Base-by-base conservation (phyloP, 2,888 invertebrate genomes). In the Bellardia bayeri region DNA sequence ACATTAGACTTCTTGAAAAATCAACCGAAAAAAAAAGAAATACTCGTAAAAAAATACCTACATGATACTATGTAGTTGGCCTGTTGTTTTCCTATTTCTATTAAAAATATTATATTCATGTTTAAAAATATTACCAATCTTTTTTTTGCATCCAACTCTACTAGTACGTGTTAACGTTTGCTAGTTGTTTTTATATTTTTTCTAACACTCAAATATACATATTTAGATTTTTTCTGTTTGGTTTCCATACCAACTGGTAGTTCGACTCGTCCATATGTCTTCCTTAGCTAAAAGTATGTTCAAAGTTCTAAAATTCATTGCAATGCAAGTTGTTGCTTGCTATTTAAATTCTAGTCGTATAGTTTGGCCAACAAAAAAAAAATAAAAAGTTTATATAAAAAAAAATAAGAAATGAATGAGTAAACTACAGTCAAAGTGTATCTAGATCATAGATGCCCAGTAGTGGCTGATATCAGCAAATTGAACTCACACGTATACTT, bases 351-450 rank as follows among this genome's bases (percentile, higher is more conserved):
- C 81, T 84, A 81, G 75, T 81, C 87, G 81, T 82, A 86, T 82
- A 86, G 72, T 82, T 79, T 80, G 63, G 76, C 76, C 75, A 75
- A 58, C 80, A 45, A 45, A 11, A 45, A 45, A 9, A 45, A 7
- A 42, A 11, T 13, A 45, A 11, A 45, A 45, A 13, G 23, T 23
- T 23, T 23, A 23, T 45, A 13, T 3, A 45, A 45, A 9, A 45
- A 45, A 45, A 45, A 45, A 45, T 13, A 66, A 40, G 30, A 71
- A 72, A 72, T 37, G 37, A 76, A 71, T 83, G 33, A 71, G 63
- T 69, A 76, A 81, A 87, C 76, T 72, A 61, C 87, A 87, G 87
- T 87, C 87, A 87, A 87, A 87, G 87, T 87, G 87, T 87, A 87
- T 87, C 87, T 76, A n/a, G n/a, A n/a, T n/a, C n/a, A n/a, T n/a